Evolutionary conservation across 2,113 vertebrate genomes (phyloP), one percentile per base, ranked within the genome.

Genomic region (Nothobranchius furzeri): DNA sequence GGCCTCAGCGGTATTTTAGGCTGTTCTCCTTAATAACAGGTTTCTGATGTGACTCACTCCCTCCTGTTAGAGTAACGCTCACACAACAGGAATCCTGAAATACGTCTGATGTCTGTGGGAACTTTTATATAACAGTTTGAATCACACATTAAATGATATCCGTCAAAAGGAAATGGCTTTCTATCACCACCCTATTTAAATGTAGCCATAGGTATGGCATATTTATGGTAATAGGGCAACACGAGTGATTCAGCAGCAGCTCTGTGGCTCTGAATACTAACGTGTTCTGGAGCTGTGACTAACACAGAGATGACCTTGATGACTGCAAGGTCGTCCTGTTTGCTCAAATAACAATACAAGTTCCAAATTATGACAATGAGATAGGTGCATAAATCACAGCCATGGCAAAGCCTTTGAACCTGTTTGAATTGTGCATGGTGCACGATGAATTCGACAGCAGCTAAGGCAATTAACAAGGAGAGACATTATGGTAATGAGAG

Each of bases 391-490:
- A 74, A 63, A 85, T 63, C 82, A 82, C 79, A 75, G 86, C 84
- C 54, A 68, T 60, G 52, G 71, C 79, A 73, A 78, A 74, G 80
- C 70, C 68, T 70, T 83, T 83, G 0, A 86, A 90, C 90, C 81
- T 71, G 42, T 36, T 25, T 85, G 85, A 90, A 76, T 91, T 91
- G 75, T 91, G 91, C 92, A 48, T 74, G n/a, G 78, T 75, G 88
- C 78, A 91, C 79, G 88, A 85, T 87, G 90, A 94, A 89, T 78
- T 70, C 85, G 82, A 86, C 87, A 87, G 86, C 89, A 85, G 70
- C 76, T 93, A 90, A 93, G 89, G 88, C 86, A 95, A 94, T 95
- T 94, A 95, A 89, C 85, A 89, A 85, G 60, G 70, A 92, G 87
- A 93, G 78, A 89, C 77, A 92, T 90, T 91, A 92, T 82, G 65